Base-by-base conservation (phyloP, 2,797 vertebrate genomes). In the Platalea minor region DNA sequence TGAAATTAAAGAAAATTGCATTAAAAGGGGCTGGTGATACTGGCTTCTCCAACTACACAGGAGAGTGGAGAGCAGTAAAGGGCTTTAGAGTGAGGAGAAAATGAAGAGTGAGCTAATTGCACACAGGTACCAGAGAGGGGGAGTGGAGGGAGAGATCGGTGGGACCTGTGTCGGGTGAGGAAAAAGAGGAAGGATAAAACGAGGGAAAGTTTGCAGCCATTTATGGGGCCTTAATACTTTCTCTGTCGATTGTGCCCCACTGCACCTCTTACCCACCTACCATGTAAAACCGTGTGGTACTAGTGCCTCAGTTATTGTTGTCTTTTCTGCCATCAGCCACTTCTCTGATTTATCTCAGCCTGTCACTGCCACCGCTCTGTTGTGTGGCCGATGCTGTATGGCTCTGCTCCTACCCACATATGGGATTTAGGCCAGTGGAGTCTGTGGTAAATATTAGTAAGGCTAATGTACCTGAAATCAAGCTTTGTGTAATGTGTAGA, bases 231-330 rank as follows among this genome's bases (percentile, higher is more conserved):
- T 77, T 53, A 64, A 23, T 70, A 9, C 19, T 54, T 70, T 56
- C 17, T 45, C 72, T 82, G 37, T 17, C 28, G 17, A 1, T 31
- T 51, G 54, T 89, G 33, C 24, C 21, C 28, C 18, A 18, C 48
- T 21, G 26, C 17, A 50, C 10, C 33, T 11, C 0, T 5, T 83
- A 33, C 35, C 39, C 8, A 41, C 24, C 25, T 56, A n/a, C 37
- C 29, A n/a, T 0, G 0, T 68, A 60, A 24, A 31, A 19, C 23
- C 0, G 0, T 1, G 2, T 24, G 45, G 7, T 50, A n/a, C 28
- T 24, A 11, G 21, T 75, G 50, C 15, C 39, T 85, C 13, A 26
- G 41, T 24, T 63, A 4, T 10, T 7, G 1, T 17, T 67, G 9
- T 12, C 13, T 65, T 48, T 61, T 75, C 63, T 82, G 50, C 43